A percentile compares a stretch with the other conserved stretches of the same genome.
Conservation (phyloP, 2,888 invertebrate genomes). For the Slavum lentiscoides region DNA sequence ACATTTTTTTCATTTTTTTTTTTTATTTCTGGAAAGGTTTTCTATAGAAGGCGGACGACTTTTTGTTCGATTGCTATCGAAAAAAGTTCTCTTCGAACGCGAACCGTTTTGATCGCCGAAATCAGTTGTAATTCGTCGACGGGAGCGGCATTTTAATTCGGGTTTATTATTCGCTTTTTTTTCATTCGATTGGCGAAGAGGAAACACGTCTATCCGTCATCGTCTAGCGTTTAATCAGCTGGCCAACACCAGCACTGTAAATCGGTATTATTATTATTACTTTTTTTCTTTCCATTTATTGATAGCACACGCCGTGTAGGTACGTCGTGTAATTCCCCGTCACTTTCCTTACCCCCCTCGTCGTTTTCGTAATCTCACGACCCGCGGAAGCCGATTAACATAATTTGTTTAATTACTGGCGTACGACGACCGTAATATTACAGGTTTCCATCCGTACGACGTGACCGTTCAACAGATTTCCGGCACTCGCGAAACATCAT, state of each 20-base stretch:
- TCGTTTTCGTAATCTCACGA: slow-evolving; percentile 24
- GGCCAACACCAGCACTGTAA: slow-evolving; percentile 35
- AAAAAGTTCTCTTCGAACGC: no score
- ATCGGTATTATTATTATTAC: neutral
- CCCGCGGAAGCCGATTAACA: neutral
- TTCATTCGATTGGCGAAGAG: no score
- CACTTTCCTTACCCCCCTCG: neutral
- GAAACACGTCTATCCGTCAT: no score
- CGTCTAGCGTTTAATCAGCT: neutral
- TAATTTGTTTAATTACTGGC: slow-evolving; percentile 12
- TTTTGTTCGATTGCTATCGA: no score
- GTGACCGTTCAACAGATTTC: no score
- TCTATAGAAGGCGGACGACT: no score
- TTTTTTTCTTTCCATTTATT: slow-evolving; percentile 46
- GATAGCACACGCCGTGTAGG: slow-evolving; percentile 33
- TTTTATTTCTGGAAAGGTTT: no score
- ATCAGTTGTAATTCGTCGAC: neutral
- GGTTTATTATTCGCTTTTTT: no score
- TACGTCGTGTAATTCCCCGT: neutral
- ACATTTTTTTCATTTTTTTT: neutral
- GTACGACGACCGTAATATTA: neutral
- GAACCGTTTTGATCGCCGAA: neutral
- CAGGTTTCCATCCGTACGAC: neutral
- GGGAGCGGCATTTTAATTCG: no score
- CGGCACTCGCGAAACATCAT: no score